Percentiles rank a stretch among this genome's conserved stretches.
Conservation (phyloP, 2,888 invertebrate genomes). For the Cynaeus angustus region DNA sequence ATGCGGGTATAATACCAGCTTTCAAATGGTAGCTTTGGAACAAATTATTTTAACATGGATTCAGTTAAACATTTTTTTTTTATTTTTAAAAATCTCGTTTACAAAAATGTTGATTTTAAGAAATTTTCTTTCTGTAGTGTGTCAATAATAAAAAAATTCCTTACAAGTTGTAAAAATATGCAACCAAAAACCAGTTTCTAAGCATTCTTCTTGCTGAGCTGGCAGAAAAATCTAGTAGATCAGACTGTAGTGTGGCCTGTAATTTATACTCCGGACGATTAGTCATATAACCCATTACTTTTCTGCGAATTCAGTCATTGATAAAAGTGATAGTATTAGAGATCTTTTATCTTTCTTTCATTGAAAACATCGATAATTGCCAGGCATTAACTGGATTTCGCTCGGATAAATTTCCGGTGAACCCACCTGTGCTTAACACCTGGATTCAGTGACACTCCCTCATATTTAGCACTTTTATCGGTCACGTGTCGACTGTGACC, state of each 20-base stretch:
- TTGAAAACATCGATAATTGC: slow-evolving; percentile 16
- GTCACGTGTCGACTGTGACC: slow-evolving; percentile 34
- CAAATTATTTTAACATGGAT: slow-evolving; percentile 3
- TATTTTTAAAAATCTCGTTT: too few relatives aligned
- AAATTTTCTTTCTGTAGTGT: too few relatives aligned
- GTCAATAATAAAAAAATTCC: too few relatives aligned
- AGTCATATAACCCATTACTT: too few relatives aligned
- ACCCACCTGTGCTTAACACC: slow-evolving; percentile 21
- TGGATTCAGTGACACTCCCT: slow-evolving; percentile 29
- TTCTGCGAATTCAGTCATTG: too few relatives aligned
- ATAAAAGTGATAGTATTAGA: not conserved
- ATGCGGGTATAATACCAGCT: slow-evolving; percentile 6
- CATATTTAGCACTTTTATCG: slow-evolving; percentile 30
- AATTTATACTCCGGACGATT: too few relatives aligned
- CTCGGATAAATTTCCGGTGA: slow-evolving; percentile 1
- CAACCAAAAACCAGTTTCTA: too few relatives aligned
- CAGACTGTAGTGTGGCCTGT: too few relatives aligned
- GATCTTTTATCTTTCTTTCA: not conserved
- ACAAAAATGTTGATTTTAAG: too few relatives aligned
- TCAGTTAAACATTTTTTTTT: not conserved
- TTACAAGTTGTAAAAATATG: too few relatives aligned
- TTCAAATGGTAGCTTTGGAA: not conserved
- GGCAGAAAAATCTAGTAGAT: too few relatives aligned
- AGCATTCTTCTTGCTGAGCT: too few relatives aligned
- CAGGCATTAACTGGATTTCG: slow-evolving; percentile 11